Evolutionary conservation across 2,113 vertebrate genomes (phyloP).

Genomic region (Ranitomeya variabilis): DNA sequence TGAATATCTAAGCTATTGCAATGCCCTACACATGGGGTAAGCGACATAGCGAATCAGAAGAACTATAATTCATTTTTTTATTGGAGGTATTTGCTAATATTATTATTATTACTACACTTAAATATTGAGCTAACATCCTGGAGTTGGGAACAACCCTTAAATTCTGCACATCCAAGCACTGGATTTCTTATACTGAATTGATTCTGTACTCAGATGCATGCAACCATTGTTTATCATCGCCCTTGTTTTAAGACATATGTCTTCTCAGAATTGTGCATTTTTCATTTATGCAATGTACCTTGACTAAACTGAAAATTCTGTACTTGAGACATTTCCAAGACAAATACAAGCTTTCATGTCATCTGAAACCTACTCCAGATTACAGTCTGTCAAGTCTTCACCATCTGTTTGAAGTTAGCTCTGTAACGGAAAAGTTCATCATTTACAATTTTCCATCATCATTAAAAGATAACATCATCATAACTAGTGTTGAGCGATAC

Average conservation of each 20-base stretch:
- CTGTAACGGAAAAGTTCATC: neutral
- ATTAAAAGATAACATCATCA: neutral
- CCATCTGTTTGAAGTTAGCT: constrained; percentile 49
- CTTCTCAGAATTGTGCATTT: constrained; percentile 20
- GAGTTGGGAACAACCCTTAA: too few species aligned
- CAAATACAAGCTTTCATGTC: neutral
- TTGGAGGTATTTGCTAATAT: too few species aligned
- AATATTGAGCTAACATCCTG: too few species aligned
- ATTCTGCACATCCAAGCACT: neutral
- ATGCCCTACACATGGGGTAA: too few species aligned
- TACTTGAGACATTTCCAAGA: constrained; percentile 8
- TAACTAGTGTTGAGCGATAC: too few species aligned
- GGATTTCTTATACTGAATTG: neutral
- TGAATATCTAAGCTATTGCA: too few species aligned
- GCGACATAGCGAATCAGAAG: too few species aligned
- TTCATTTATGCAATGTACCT: constrained; percentile 17
- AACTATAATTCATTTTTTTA: too few species aligned
- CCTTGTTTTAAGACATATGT: constrained; percentile 19
- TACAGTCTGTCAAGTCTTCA: constrained; percentile 28
- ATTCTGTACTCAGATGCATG: neutral
- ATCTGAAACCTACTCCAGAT: constrained; percentile 24
- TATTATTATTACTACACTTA: too few species aligned
- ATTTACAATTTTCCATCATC: neutral
- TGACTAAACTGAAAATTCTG: neutral
- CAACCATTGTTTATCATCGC: constrained; percentile 8